phyloP scores from a whole-genome alignment of 2,113 vertebrate species.

The Chaetorhynchus papuensis region DNA sequence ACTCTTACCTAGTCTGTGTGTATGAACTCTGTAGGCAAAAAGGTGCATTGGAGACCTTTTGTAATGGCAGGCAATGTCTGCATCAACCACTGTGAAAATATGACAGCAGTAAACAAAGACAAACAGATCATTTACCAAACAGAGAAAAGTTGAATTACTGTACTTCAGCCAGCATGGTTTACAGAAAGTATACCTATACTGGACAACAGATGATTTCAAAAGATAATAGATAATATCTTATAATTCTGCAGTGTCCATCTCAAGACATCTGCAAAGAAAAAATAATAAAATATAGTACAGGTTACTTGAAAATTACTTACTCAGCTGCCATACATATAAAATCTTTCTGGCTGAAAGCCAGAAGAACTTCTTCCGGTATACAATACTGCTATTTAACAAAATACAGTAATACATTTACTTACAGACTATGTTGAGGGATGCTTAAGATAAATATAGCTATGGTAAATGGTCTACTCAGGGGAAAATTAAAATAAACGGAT shows the following conservation, averaged over 20 bases:
- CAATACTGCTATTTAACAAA: neutral
- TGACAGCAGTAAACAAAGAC: neutral
- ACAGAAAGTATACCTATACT: neutral
- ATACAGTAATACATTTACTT: neutral
- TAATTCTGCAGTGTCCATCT: neutral
- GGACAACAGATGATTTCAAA: neutral
- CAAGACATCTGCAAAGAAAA: neutral
- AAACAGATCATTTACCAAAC: neutral
- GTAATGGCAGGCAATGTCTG: conserved; percentile 91
- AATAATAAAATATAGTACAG: neutral
- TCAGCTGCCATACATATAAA: neutral
- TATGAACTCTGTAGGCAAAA: conserved; percentile 96
- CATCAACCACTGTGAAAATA: conserved; percentile 81
- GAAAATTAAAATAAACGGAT: neutral
- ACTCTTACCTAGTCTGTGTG: conserved; percentile 88
- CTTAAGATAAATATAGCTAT: neutral
- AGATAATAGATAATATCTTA: neutral
- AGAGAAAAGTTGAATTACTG: neutral
- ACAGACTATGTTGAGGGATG: neutral
- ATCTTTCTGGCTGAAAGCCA: neutral
- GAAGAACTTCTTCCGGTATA: neutral
- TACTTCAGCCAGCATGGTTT: neutral
- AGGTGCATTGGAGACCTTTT: conserved; percentile 87
- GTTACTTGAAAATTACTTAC: neutral
- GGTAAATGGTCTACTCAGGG: neutral